Percentiles rank a stretch among this genome's conserved stretches.
Conservation (phyloP, 2,888 invertebrate species). For the Griposia aprilina region DNA sequence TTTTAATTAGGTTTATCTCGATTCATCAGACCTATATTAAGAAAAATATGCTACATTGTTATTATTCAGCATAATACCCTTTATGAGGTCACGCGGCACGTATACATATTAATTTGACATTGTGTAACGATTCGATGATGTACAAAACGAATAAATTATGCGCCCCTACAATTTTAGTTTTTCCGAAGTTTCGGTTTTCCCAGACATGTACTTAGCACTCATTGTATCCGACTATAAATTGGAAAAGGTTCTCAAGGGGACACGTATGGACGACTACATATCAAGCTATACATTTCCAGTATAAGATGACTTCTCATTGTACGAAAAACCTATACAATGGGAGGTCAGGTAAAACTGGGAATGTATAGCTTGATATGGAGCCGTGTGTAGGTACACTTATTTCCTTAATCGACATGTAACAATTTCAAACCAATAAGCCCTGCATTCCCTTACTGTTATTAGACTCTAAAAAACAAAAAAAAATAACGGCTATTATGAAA, state of each 20-base stretch:
- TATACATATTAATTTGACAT: neutral
- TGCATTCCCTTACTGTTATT: no score
- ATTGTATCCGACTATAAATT: neutral
- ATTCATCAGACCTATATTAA: neutral
- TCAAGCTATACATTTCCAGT: no score
- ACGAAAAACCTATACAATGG: no score
- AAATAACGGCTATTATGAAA: neutral
- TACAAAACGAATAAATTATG: neutral
- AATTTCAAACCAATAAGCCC: neutral
- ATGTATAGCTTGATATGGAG: no score
- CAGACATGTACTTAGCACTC: no score
- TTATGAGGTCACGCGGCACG: neutral
- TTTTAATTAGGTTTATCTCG: conserved; percentile 5
- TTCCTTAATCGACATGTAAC: neutral
- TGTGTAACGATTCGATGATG: neutral
- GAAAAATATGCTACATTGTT: conserved; percentile 1
- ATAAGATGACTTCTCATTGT: no score
- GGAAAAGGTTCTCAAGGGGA: neutral
- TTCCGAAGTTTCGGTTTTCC: neutral
- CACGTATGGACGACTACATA: no score
- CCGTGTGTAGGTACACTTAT: no score
- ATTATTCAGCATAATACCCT: neutral
- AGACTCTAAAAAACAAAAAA: neutral
- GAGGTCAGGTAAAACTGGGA: no score
- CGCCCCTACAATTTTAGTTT: neutral